Base-by-base conservation (phyloP, 2,797 vertebrate species). In the Onychomys arenicola region DNA sequence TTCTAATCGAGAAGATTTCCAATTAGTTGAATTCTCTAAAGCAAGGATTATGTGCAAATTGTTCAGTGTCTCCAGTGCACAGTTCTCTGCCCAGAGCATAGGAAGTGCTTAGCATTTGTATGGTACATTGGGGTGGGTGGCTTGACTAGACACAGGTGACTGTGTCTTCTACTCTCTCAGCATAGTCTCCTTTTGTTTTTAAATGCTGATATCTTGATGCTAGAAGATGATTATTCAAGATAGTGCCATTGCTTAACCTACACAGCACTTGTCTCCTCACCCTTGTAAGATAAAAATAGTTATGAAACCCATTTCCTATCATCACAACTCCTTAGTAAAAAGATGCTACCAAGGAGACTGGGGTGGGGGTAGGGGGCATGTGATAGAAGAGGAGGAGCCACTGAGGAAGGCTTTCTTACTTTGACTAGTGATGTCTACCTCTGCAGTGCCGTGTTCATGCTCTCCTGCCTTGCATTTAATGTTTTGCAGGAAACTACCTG, bases 261-360 rank as follows among this genome's bases (percentile, higher is more conserved):
- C 81, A 32, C 23, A 32, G 40, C 57, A 46, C 32, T 55, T 92
- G 25, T 21, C 6, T 75, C 32, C 83, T 86, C 71, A 67, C 46
- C 25, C 43, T 59, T 69, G 0, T 65, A 40, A 91, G 25, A 25
- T 92, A 37, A 37, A 91, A 73, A 61, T 76, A 40, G 2, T 27
- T 19, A 5, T 73, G 61, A 29, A 3, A 43, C n/a, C 84, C 40
- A 52, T 43, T 88, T 92, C 87, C 40, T 49, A 12, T 80, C 4
- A 73, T 92, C 49, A 85, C 55, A 93, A 37, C 25, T 59, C 65
- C 27, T 43, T 40, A 40, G 61, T 85, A n/a, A 85, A 93, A 94
- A 85, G 71, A 69, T 37, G 8, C 67, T 63, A 46, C 29, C 43
- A 71, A 67, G 19, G 81, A 86, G 37, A 89, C 46, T n/a, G 32